Percentiles rank a stretch among this genome's conserved stretches.
These are phyloP conservation scores for Harpagifer antarcticus DNA, from an alignment of 2,797 vertebrate genomes.

Conservation along the genomic window DNA sequence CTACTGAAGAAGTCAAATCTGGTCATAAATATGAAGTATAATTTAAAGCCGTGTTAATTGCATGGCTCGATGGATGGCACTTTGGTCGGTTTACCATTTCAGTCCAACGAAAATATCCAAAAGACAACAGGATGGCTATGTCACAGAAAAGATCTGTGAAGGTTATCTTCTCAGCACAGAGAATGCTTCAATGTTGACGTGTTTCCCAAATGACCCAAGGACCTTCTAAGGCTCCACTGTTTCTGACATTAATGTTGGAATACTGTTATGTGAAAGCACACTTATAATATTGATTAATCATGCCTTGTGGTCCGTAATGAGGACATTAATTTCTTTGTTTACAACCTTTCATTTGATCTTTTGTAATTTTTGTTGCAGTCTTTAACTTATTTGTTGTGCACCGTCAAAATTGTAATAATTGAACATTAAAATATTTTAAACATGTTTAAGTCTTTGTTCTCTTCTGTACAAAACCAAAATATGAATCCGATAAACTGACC, in stretches of 20 bases:
- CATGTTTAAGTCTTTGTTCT: no score
- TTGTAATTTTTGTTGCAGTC: not conserved
- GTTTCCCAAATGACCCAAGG: not conserved
- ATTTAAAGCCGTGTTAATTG: no score
- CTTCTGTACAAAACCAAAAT: no score
- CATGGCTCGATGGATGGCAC: no score
- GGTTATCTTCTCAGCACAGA: no score
- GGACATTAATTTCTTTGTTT: not conserved
- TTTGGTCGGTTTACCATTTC: no score
- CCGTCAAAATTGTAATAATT: not conserved
- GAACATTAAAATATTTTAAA: not conserved
- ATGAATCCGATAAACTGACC: not conserved
- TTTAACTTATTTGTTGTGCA: not conserved
- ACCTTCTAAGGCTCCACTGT: slow-evolving; percentile 43
- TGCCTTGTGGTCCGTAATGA: no score
- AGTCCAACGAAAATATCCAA: no score
- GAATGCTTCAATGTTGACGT: not conserved
- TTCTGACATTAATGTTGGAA: not conserved
- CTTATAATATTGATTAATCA: not conserved
- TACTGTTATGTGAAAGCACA: not conserved
- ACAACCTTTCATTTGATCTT: not conserved
- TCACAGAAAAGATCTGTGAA: no score
- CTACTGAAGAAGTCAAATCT: no score
- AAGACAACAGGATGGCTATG: no score
- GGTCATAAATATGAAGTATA: no score